Percentiles rank a stretch among this genome's conserved stretches.
Evolutionary conservation across 2,113 vertebrate genomes (phyloP).

Genomic region (Trachemys scripta): DNA sequence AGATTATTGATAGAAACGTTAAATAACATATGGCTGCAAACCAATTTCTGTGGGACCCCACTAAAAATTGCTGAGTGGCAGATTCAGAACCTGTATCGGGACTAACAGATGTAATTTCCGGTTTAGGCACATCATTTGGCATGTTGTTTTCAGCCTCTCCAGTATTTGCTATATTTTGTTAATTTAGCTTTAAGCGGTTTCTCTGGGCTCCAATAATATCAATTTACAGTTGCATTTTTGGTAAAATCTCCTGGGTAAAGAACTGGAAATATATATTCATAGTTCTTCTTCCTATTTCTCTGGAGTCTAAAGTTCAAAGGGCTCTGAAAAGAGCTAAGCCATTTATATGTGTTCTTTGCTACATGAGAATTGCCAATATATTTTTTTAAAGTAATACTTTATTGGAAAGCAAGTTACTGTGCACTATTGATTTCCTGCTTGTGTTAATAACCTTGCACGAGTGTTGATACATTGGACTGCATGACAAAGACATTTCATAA

Average conservation of each 20-base stretch:
- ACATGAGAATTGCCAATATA: neutral
- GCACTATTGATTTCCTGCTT: neutral
- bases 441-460: neutral
- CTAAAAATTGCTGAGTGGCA: neutral
- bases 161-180: neutral
- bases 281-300: neutral
- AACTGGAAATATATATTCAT: neutral
- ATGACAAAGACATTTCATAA: neutral
- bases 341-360: neutral
- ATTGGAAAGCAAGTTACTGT: neutral
- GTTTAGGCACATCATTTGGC: neutral
- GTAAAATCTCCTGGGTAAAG: neutral
- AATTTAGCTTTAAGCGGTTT: neutral
- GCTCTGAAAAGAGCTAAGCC: neutral
- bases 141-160: neutral
- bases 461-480: neutral
- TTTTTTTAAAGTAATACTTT: neutral
- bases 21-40: neutral
- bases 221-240: accelerated
- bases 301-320: slow-evolving; percentile 20
- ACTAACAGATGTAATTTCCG: neutral
- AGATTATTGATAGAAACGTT: neutral
- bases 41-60: neutral
- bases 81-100: neutral
- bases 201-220: neutral